These are phyloP conservation scores for Nothoprocta pentlandii DNA, from an alignment of 2,113 vertebrate genomes.

Conservation along the genomic window DNA sequence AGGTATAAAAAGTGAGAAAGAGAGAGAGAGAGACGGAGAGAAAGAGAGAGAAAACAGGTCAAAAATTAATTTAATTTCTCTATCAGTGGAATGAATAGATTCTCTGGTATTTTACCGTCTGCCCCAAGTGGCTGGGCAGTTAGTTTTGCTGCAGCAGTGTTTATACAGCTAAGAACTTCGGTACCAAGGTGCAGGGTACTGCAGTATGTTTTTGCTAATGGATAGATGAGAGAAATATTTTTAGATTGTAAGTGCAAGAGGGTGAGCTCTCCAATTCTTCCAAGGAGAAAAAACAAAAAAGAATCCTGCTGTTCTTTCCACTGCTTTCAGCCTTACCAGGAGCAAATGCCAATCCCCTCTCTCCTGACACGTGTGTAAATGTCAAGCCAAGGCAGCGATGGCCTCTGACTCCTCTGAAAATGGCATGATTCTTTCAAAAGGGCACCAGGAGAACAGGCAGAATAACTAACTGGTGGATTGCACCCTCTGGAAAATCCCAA, in stretches of 20 bases:
- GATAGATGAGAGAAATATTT: slow-evolving; percentile 43
- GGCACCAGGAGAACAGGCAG: slow-evolving; percentile 8
- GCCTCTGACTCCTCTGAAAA: slow-evolving; percentile 50
- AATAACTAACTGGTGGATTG: slow-evolving; percentile 1
- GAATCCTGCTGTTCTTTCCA: not conserved
- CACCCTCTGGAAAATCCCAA: slow-evolving; percentile 24
- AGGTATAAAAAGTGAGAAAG: not conserved
- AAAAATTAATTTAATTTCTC: slow-evolving; percentile 29
- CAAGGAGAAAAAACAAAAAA: not conserved
- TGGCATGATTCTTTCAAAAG: not conserved
- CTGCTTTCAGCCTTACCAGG: not conserved
- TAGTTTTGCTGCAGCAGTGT: not conserved
- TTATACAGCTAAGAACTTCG: not conserved
- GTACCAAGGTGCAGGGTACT: not conserved
- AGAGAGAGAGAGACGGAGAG: not conserved
- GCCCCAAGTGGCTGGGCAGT: not conserved
- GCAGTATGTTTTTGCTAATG: not conserved
- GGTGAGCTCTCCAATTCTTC: not conserved
- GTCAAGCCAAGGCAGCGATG: slow-evolving; percentile 31
- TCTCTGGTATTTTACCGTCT: not conserved
- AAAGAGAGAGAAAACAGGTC: not conserved
- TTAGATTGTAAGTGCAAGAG: slow-evolving; percentile 23
- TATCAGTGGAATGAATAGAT: not conserved
- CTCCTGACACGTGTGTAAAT: slow-evolving; percentile 3
- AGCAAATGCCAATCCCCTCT: not conserved